Conservation (phyloP, 2,797 vertebrate genomes). For the Helarctos malayanus region DNA sequence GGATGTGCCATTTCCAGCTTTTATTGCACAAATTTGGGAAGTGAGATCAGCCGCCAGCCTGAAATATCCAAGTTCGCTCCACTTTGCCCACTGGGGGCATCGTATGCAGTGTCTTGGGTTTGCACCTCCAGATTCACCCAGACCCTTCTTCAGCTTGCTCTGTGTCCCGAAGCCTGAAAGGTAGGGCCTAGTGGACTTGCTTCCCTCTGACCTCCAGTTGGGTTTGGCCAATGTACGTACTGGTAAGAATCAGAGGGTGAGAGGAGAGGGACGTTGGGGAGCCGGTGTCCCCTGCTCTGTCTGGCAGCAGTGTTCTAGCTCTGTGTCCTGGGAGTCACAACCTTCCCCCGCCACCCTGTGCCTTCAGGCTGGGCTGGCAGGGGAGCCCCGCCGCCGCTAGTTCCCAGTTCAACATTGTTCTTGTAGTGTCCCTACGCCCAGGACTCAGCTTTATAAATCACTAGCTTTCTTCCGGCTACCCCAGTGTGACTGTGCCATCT, state of each 20-base stretch:
- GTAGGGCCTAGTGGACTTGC: neutral
- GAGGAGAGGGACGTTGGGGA: neutral
- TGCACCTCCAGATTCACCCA: no score
- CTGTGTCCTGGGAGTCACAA: neutral
- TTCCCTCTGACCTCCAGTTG: neutral
- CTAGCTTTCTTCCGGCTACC: neutral
- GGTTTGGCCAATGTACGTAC: neutral
- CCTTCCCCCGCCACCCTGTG: neutral
- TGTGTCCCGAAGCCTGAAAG: neutral
- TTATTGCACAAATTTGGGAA: neutral
- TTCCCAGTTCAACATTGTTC: neutral
- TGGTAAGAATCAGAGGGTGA: neutral
- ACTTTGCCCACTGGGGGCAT: neutral
- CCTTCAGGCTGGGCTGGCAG: neutral
- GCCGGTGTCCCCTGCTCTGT: neutral
- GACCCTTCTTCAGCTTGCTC: neutral
- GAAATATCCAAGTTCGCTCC: neutral
- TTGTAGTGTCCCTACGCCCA: neutral
- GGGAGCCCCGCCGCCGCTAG: neutral
- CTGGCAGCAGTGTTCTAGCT: neutral
- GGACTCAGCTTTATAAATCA: neutral
- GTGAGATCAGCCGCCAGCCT: neutral
- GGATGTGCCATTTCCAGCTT: conserved; percentile 27
- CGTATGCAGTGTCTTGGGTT: neutral
- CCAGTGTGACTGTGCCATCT: neutral